Evolutionary conservation across 53 echinoderm and acorn worm genomes (phyloP).

Genomic region (Astropecten irregularis): DNA sequence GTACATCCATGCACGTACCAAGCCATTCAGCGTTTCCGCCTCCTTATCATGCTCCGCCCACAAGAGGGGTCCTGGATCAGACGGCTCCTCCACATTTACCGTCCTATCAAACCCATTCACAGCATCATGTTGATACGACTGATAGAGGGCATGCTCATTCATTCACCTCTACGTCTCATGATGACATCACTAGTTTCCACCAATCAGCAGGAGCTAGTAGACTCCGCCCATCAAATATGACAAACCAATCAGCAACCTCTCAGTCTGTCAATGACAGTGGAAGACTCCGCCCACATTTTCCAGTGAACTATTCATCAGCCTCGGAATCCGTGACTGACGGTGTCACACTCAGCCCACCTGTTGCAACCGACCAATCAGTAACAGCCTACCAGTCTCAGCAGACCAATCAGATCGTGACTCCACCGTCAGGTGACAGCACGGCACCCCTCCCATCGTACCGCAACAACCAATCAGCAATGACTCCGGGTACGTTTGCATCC

Average conservation of each 20-base stretch:
- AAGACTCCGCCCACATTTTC: constrained; percentile 4
- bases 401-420: constrained; percentile 6
- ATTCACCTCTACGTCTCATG: background rate
- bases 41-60: constrained; percentile 9
- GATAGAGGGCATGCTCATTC: constrained; percentile 24
- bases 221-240: background rate
- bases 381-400: background rate
- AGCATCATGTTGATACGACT: constrained; percentile 43
- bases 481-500: constrained; percentile 44
- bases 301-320: constrained; percentile 18
- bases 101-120: constrained; percentile 52
- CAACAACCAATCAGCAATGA: constrained; percentile 71
- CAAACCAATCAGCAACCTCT: constrained; percentile 37
- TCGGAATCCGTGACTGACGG: background rate
- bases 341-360: background rate
- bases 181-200: background rate
- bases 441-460: constrained; percentile 67
- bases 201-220: background rate
- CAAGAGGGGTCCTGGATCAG: constrained; percentile 5
- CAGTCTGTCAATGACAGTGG: constrained; percentile 1
- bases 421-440: constrained; percentile 42
- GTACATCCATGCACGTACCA: constrained; percentile 17
- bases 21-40: background rate
- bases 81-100: constrained; percentile 49
- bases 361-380: background rate